Conservation (phyloP, 1,140 invertebrate genomes). For the Neodiprion lecontei region DNA sequence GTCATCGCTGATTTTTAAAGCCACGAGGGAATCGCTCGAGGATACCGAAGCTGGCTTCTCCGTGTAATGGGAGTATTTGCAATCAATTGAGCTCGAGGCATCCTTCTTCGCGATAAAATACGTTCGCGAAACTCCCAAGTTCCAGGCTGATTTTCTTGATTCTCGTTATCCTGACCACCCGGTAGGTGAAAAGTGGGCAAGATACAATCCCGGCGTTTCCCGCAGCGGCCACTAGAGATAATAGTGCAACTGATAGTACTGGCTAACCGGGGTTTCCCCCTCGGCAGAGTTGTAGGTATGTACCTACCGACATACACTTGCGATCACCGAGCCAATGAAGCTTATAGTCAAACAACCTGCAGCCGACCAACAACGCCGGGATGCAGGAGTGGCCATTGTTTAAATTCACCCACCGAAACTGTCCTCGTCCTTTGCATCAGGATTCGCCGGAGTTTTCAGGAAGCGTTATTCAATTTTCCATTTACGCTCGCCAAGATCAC, state of each 20-base stretch:
- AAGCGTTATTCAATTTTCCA: too few species aligned
- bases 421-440: background rate
- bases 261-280: conserved; percentile 48
- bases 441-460: background rate
- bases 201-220: conserved; percentile 41
- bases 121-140: background rate
- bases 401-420: background rate
- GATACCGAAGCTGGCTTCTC: background rate
- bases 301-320: conserved; percentile 30
- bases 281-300: conserved; percentile 16
- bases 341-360: background rate
- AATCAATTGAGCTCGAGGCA: too few species aligned
- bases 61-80: too few species aligned
- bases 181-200: conserved; percentile 23
- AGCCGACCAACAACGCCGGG: background rate
- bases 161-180: background rate
- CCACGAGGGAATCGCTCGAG: background rate
- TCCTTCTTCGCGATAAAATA: background rate
- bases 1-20: background rate
- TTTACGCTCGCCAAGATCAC: too few species aligned
- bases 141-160: background rate
- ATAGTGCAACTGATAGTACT: conserved; percentile 61
- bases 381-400: background rate
- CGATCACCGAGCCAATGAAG: background rate
- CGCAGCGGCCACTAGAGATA: conserved; percentile 49